Evolutionary conservation across 2,113 vertebrate species (phyloP).

Genomic region (Pao palembangensis): DNA sequence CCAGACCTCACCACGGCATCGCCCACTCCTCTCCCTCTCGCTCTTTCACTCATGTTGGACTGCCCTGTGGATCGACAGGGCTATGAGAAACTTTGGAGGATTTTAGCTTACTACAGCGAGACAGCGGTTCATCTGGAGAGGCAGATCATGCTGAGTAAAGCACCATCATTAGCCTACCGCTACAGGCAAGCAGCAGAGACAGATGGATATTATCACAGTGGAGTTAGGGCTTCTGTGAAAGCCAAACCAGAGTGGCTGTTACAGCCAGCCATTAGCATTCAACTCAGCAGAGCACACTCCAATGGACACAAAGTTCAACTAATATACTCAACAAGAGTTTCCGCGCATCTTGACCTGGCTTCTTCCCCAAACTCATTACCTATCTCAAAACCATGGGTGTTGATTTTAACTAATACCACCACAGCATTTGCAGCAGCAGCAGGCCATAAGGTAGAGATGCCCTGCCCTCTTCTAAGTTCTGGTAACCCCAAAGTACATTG

Average conservation of each 20-base stretch:
- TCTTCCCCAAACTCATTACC: slow-evolving; percentile 10
- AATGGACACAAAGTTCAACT: slow-evolving; percentile 79
- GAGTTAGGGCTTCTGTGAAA: slow-evolving; percentile 78
- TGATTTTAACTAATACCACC: slow-evolving; percentile 74
- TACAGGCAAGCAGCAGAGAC: slow-evolving; percentile 81
- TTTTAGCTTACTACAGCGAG: slow-evolving; percentile 93
- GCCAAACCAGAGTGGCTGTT: slow-evolving; percentile 83
- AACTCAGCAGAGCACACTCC: slow-evolving; percentile 82
- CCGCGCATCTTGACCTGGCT: slow-evolving; percentile 56
- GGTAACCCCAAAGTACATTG: slow-evolving; percentile 76
- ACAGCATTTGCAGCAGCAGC: slow-evolving; percentile 64
- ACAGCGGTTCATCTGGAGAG: slow-evolving; percentile 81
- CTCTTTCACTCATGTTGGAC: slow-evolving; percentile 77
- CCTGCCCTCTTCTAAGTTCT: slow-evolving; percentile 80
- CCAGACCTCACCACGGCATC: slow-evolving; percentile 56
- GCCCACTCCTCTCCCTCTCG: slow-evolving; percentile 60
- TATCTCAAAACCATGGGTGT: slow-evolving; percentile 78
- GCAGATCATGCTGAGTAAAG: slow-evolving; percentile 74
- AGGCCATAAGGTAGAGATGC: slow-evolving; percentile 73
- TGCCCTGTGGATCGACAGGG: slow-evolving; percentile 80
- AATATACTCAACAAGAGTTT: slow-evolving; percentile 71
- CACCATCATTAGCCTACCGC: slow-evolving; percentile 71
- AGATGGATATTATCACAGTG: slow-evolving; percentile 86
- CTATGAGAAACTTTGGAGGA: slow-evolving; percentile 88
- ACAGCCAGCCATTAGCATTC: slow-evolving; percentile 81